These are phyloP conservation scores for Aphidius ervi DNA, from an alignment of 1,140 invertebrate genomes.

Conservation along the genomic window DNA sequence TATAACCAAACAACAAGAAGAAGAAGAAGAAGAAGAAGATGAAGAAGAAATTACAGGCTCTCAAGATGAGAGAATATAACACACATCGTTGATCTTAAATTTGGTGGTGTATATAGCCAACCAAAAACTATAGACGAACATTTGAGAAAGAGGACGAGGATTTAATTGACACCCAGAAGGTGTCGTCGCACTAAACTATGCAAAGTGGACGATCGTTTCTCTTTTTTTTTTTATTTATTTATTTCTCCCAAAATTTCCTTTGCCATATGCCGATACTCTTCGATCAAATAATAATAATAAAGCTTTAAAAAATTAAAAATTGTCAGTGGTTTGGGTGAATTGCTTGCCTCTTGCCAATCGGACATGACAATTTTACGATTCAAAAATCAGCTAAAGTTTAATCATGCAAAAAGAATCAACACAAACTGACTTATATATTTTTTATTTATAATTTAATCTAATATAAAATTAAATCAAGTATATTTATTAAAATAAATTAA, in stretches of 20 bases:
- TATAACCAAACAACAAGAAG: too few relatives aligned
- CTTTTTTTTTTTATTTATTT: constrained; percentile 14
- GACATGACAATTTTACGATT: constrained; percentile 15
- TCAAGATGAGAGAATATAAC: too few relatives aligned
- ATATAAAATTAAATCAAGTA: too few relatives aligned
- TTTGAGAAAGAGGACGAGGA: constrained; percentile 26
- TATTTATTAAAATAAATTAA: too few relatives aligned
- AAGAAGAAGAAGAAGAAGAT: too few relatives aligned
- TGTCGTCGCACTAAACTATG: constrained; percentile 48
- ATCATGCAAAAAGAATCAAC: too few relatives aligned
- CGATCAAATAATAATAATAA: constrained; percentile 1
- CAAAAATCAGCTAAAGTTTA: constrained; percentile 8
- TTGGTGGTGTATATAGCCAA: constrained; percentile 4
- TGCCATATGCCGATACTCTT: constrained; percentile 1
- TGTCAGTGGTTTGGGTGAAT: neutral
- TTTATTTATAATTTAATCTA: too few relatives aligned
- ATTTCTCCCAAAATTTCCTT: neutral
- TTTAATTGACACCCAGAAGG: constrained; percentile 45
- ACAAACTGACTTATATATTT: too few relatives aligned
- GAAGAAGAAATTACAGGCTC: too few relatives aligned
- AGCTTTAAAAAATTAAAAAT: neutral
- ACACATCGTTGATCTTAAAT: too few relatives aligned
- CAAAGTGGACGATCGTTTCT: constrained; percentile 34
- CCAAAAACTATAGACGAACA: neutral
- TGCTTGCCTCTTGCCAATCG: constrained; percentile 12